Conservation (phyloP, 2,888 invertebrate genomes). For the Zhengitettix transpicula region DNA sequence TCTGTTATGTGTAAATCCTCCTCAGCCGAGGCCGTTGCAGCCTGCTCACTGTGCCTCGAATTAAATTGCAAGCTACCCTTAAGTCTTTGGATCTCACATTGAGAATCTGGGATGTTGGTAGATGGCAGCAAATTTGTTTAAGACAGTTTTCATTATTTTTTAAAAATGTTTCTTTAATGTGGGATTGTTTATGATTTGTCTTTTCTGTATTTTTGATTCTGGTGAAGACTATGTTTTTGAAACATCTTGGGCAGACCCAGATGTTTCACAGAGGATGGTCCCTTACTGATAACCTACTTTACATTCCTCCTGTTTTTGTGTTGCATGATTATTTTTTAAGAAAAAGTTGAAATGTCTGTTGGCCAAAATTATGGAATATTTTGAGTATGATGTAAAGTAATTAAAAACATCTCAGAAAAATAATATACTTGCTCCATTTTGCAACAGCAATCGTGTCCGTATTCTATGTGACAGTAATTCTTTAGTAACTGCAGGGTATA, state of each 20-base stretch:
- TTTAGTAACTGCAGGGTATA: background rate
- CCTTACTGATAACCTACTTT: background rate
- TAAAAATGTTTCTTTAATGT: background rate
- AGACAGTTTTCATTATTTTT: background rate
- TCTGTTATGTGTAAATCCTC: constrained; percentile 39
- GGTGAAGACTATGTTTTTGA: background rate
- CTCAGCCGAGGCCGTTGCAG: background rate
- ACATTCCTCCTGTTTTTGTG: constrained; percentile 3
- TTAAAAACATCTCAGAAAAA: too few species aligned
- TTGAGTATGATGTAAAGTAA: too few species aligned
- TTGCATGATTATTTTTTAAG: background rate
- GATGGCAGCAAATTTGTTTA: background rate
- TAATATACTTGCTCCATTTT: too few species aligned
- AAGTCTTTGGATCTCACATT: background rate
- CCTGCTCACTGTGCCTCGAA: constrained; percentile 10
- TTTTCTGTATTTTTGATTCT: background rate
- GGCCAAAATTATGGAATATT: too few species aligned
- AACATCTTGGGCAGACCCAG: background rate
- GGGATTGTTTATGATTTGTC: constrained; percentile 4
- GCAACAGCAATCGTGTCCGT: background rate
- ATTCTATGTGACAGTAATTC: background rate
- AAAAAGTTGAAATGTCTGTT: too few species aligned
- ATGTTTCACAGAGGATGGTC: background rate
- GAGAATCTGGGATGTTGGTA: background rate
- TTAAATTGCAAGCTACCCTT: background rate